Percentiles rank a stretch among this genome's conserved stretches.
These are phyloP conservation scores for Diaprepes abbreviatus DNA, from an alignment of 2,888 invertebrate genomes.

Conservation along the genomic window DNA sequence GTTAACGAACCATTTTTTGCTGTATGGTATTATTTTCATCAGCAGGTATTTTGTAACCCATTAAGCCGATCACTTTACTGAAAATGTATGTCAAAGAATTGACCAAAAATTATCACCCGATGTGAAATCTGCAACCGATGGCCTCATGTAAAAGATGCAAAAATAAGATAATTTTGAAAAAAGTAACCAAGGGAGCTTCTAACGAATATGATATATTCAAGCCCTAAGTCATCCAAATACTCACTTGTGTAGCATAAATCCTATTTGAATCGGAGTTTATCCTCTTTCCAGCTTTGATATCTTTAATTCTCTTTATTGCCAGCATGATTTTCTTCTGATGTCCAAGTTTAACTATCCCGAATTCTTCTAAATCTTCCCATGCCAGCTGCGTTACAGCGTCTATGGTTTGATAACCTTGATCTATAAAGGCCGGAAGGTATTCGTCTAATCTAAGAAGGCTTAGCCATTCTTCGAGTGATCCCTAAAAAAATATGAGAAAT, in stretches of 20 bases:
- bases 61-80: too few species aligned
- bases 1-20: too few species aligned
- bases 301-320: conserved; percentile 96
- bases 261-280: conserved; percentile 66
- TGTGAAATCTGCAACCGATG: not conserved
- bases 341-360: conserved; percentile 92
- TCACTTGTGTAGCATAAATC: conserved; percentile 65
- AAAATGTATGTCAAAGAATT: too few species aligned
- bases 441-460: conserved; percentile 91
- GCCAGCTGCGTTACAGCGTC: conserved; percentile 95
- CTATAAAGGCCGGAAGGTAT: conserved; percentile 89
- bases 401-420: conserved; percentile 94
- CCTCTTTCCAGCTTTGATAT: conserved; percentile 89
- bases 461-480: conserved; percentile 95
- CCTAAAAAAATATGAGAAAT: conserved; percentile 73
- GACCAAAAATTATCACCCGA: too few species aligned
- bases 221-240: conserved; percentile 10
- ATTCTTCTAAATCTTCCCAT: conserved; percentile 99
- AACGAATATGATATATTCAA: conserved; percentile 12
- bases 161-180: conserved; percentile 4
- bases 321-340: conserved; percentile 98
- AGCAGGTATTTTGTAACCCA: too few species aligned
- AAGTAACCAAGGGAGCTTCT: conserved; percentile 7
- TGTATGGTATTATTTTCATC: too few species aligned
- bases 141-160: conserved; percentile 11